These are phyloP conservation scores for Trichogramma dendrolimi DNA, from an alignment of 2,888 invertebrate genomes.

Conservation along the genomic window DNA sequence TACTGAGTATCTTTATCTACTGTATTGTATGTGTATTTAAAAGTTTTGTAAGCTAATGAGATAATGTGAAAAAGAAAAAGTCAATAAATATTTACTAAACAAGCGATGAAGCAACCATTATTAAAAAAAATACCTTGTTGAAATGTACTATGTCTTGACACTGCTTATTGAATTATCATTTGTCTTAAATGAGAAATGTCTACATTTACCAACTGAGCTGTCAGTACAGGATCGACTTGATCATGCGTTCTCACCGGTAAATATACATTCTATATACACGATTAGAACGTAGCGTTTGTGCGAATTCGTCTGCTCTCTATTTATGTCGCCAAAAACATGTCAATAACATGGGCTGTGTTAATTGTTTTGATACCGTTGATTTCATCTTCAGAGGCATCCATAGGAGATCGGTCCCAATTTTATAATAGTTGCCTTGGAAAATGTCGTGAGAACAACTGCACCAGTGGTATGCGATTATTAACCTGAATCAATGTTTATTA, in stretches of 20 bases:
- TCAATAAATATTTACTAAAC: slow-evolving; percentile 24
- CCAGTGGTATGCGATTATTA: slow-evolving; percentile 51
- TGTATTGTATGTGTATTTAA: too few species aligned
- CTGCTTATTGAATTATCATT: too few species aligned
- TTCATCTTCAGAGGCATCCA: slow-evolving; percentile 34
- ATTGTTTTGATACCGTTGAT: slow-evolving; percentile 16
- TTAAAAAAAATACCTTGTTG: not conserved
- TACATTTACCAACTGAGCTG: too few species aligned
- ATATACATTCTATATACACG: too few species aligned
- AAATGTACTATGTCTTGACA: too few species aligned
- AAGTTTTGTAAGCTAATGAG: too few species aligned
- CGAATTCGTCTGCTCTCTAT: slow-evolving; percentile 23
- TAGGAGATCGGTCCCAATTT: slow-evolving; percentile 59
- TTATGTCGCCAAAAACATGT: slow-evolving; percentile 17
- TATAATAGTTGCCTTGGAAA: slow-evolving; percentile 57
- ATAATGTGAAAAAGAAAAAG: too few species aligned
- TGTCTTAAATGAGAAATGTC: too few species aligned
- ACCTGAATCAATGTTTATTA: slow-evolving; percentile 11
- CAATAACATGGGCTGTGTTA: slow-evolving; percentile 18
- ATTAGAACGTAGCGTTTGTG: not conserved
- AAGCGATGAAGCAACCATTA: not conserved
- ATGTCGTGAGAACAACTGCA: slow-evolving; percentile 55
- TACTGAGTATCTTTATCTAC: too few species aligned
- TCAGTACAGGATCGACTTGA: too few species aligned
- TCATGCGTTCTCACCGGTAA: too few species aligned